Evolutionary conservation across 1,140 invertebrate species (phyloP).

Genomic region (Pogonognathellus flavescens): DNA sequence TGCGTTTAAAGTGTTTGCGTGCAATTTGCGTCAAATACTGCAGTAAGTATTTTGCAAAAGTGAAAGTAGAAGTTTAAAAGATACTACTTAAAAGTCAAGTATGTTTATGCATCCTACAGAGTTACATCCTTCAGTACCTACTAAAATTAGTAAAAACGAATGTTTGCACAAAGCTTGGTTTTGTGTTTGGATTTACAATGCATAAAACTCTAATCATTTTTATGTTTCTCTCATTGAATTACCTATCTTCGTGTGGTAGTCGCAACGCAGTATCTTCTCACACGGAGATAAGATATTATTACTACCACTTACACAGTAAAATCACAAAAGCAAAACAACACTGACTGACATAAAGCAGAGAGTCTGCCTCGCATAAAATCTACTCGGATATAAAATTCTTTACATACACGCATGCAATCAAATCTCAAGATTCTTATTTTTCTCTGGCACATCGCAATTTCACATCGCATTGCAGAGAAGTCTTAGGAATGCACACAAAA

Average conservation of each 20-base stretch:
- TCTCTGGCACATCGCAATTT: not conserved
- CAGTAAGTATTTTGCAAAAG: too few relatives aligned
- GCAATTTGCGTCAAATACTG: too few relatives aligned
- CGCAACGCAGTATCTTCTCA: not conserved
- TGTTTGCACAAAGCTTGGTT: not conserved
- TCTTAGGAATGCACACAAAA: not conserved
- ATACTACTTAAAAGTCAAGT: not conserved
- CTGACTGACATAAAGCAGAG: not conserved
- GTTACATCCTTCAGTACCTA: too few relatives aligned
- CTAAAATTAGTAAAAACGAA: not conserved
- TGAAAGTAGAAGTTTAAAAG: too few relatives aligned
- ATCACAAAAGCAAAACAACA: not conserved
- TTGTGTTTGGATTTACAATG: not conserved
- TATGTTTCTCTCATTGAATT: constrained; percentile 13
- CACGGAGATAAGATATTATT: not conserved
- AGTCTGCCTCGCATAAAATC: constrained; percentile 11
- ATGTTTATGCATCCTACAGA: too few relatives aligned
- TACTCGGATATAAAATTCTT: not conserved
- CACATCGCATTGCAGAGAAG: not conserved
- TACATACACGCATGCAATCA: constrained; percentile 29
- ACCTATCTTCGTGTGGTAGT: not conserved
- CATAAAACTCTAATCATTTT: constrained; percentile 24
- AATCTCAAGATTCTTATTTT: constrained; percentile 21
- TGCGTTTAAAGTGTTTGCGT: too few relatives aligned
- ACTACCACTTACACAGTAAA: not conserved